Evolutionary conservation across 2,888 invertebrate genomes (phyloP), one percentile per base, ranked within the genome.

Genomic region (Polyommatus iphigenia): DNA sequence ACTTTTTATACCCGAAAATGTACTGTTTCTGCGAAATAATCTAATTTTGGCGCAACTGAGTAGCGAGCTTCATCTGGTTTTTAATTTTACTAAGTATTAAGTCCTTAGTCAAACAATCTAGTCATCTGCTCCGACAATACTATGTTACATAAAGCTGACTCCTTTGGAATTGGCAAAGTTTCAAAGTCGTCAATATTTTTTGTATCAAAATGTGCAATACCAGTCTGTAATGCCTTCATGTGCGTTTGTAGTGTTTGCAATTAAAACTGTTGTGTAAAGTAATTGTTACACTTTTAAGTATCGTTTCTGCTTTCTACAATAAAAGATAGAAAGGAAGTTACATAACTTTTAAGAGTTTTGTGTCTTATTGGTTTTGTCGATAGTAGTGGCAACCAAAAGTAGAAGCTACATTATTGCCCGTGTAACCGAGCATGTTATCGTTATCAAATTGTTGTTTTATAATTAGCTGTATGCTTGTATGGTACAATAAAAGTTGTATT

Each of bases 281-380:
- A 24, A 62, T 24, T 62, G 62, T 62, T 59, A 24, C 62, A 62
- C 8, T 3, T 62, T 20, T 62, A 20, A 20, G 10, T 24, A 20
- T 24, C 24, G 62, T 62, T 24, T 10, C 62, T 62, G 62, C 62
- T 24, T 62, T 62, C 62, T 62, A 20, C 13, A 62, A 62, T 62
- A 62, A 62, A 62, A 62, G 4, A 62, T 62, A 62, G 62, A 62
- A 62, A 62, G 24, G 62, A 24, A 62, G 24, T 62, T 62, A 13
- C 24, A 20, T 62, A 62, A 62, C 24, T 8, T 62, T 62, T 62
- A 20, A 20, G 59, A 24, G 20, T 24, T 62, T 62, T 62, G 62
- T 62, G 24, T 62, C 24, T 62, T 62, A 62, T 62, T 24, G 62
- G 4, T 3, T 8, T 24, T 62, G 10, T 62, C 10, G 13, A 62